Evolutionary conservation across 2,888 invertebrate genomes (phyloP).

Genomic region (Ormyrus nitidulus): DNA sequence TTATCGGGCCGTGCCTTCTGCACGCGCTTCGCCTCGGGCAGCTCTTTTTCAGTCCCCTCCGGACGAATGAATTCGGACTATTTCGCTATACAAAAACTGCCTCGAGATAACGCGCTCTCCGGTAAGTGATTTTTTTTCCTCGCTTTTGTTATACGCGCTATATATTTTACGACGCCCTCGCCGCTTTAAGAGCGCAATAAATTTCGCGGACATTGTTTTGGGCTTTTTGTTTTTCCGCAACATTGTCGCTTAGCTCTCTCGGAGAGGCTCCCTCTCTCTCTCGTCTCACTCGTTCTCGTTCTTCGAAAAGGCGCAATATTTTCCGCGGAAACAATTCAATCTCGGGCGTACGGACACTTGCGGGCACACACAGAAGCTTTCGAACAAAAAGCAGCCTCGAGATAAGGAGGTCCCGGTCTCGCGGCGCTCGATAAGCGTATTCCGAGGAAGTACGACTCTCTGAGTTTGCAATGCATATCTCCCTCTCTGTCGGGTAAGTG

Average conservation of each 20-base stretch:
- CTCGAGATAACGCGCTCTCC: slow-evolving; percentile 23
- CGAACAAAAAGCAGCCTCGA: slow-evolving; percentile 18
- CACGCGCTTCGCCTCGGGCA: neutral
- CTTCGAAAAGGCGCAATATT: slow-evolving; percentile 6
- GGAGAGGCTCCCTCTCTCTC: no score
- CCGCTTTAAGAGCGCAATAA: slow-evolving; percentile 32
- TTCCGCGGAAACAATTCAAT: slow-evolving; percentile 43
- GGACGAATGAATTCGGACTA: slow-evolving; percentile 36
- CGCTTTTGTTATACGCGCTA: slow-evolving; percentile 1
- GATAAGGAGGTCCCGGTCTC: slow-evolving; percentile 1
- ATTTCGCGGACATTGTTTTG: slow-evolving; percentile 21
- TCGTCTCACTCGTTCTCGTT: neutral
- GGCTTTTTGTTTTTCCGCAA: slow-evolving; percentile 13
- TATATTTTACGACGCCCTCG: slow-evolving; percentile 6
- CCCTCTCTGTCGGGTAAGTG: neutral
- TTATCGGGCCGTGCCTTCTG: slow-evolving; percentile 48
- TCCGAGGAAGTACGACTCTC: slow-evolving; percentile 20
- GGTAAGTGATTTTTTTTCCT: slow-evolving; percentile 23
- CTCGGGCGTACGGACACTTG: slow-evolving; percentile 5
- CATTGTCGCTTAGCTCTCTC: neutral
- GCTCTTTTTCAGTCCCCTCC: neutral
- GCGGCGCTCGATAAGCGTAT: slow-evolving; percentile 31
- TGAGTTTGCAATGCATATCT: slow-evolving; percentile 14
- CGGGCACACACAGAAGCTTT: slow-evolving; percentile 1
- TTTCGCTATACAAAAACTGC: slow-evolving; percentile 34